phyloP scores from a whole-genome alignment of 1,140 invertebrate genomes.

The Bombus confusus region DNA sequence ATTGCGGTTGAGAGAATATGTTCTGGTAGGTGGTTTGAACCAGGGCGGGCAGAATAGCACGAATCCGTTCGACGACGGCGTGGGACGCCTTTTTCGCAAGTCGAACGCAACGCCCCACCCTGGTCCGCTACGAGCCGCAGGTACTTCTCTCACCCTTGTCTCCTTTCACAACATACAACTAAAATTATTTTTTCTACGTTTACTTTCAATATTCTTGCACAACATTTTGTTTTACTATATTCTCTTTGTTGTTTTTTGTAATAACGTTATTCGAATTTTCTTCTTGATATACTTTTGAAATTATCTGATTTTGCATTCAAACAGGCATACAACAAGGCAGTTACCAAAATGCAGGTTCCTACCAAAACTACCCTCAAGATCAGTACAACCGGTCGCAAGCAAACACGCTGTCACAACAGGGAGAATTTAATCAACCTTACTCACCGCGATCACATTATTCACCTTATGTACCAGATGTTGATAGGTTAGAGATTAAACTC shows the following conservation, averaged over 20 bases:
- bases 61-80: conserved; percentile 47
- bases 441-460: conserved; percentile 87
- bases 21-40: conserved; percentile 53
- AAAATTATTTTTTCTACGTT: not conserved
- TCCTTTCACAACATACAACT: conserved; percentile 32
- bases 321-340: conserved; percentile 82
- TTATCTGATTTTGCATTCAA: conserved; percentile 24
- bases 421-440: conserved; percentile 83
- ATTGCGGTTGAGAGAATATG: conserved; percentile 53
- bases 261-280: not conserved
- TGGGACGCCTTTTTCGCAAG: conserved; percentile 47
- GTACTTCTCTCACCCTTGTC: conserved; percentile 49
- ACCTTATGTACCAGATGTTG: conserved; percentile 88
- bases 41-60: conserved; percentile 50
- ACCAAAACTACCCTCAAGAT: conserved; percentile 83
- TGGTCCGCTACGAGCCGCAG: conserved; percentile 48
- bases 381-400: conserved; percentile 82
- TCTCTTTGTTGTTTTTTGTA: not conserved
- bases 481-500: conserved; percentile 82
- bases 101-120: conserved; percentile 50
- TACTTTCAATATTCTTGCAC: not conserved
- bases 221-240: not conserved
- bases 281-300: not conserved
- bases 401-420: conserved; percentile 78
- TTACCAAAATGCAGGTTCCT: conserved; percentile 83